These are phyloP conservation scores for Acrossocheilus wenchowensis DNA, from an alignment of 2,797 vertebrate species.

Conservation along the genomic window DNA sequence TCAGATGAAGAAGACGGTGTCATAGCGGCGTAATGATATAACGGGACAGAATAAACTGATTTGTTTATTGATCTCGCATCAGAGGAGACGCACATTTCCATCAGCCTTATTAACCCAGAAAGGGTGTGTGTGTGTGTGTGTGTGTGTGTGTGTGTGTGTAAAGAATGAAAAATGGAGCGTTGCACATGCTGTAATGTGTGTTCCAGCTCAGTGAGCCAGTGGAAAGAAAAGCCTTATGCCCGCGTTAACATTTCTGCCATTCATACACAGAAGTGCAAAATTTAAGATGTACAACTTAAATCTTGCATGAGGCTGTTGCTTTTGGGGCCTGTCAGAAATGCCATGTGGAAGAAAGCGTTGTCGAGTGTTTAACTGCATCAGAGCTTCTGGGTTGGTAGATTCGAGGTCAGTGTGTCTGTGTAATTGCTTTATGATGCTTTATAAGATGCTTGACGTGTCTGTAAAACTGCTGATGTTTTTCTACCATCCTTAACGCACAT, in stretches of 20 bases:
- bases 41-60: constrained; percentile 38
- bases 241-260: constrained; percentile 71
- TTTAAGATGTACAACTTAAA: constrained; percentile 75
- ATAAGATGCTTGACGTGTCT: not conserved
- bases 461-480: not conserved
- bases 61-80: constrained; percentile 40
- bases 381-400: constrained; percentile 11
- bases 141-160: not conserved
- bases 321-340: constrained; percentile 21
- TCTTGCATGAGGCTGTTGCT: constrained; percentile 74
- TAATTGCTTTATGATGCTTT: not conserved
- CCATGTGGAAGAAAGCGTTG: constrained; percentile 6
- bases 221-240: constrained; percentile 36
- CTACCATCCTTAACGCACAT: not conserved
- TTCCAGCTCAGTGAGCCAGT: constrained; percentile 22
- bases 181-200: constrained; percentile 1
- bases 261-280: constrained; percentile 75
- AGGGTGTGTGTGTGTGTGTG: not conserved
- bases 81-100: constrained; percentile 33
- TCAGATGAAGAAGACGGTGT: constrained; percentile 34
- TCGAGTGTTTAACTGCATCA: not conserved
- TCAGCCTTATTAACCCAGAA: constrained; percentile 23
- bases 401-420: constrained; percentile 7
- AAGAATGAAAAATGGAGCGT: not conserved
- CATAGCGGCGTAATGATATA: constrained; percentile 31